Percentiles rank a stretch among this genome's conserved stretches.
Conservation (phyloP, 2,797 vertebrate genomes). For the Coregonus ussuriensis region DNA sequence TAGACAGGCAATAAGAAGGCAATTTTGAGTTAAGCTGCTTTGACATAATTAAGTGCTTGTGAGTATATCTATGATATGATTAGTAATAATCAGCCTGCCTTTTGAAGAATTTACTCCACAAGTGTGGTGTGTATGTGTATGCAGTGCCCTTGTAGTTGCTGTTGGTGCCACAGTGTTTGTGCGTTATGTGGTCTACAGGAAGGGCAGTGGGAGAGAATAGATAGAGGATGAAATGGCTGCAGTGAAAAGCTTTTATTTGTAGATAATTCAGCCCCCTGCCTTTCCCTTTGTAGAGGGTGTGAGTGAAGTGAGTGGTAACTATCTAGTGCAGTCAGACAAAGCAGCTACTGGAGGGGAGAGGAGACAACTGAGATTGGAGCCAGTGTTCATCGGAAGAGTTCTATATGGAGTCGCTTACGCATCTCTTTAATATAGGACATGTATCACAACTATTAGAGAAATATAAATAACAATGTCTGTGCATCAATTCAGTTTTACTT, state of each 20-base stretch:
- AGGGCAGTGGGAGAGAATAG: background rate
- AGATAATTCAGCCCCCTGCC: slow-evolving; percentile 21
- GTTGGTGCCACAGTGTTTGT: slow-evolving; percentile 17
- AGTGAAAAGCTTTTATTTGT: slow-evolving; percentile 25
- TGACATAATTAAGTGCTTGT: slow-evolving; percentile 12
- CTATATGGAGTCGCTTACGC: background rate
- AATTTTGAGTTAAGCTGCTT: slow-evolving; percentile 33
- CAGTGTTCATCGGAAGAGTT: background rate
- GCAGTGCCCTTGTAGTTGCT: slow-evolving; percentile 10
- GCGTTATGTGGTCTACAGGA: background rate
- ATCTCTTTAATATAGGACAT: background rate
- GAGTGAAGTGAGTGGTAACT: background rate
- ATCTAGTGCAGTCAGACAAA: background rate
- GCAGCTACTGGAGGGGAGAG: background rate
- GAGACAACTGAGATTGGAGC: background rate
- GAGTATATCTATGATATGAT: slow-evolving; percentile 8
- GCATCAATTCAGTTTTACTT: background rate
- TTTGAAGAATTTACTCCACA: background rate
- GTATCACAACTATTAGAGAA: background rate
- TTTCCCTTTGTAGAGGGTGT: slow-evolving; percentile 12
- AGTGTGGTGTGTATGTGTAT: slow-evolving; percentile 5
- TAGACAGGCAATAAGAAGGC: background rate
- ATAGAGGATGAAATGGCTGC: background rate
- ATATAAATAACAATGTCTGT: background rate
- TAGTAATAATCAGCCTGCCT: slow-evolving; percentile 4